Conservation (phyloP, 2,797 vertebrate species). For the Otolemur crassicaudatus region DNA sequence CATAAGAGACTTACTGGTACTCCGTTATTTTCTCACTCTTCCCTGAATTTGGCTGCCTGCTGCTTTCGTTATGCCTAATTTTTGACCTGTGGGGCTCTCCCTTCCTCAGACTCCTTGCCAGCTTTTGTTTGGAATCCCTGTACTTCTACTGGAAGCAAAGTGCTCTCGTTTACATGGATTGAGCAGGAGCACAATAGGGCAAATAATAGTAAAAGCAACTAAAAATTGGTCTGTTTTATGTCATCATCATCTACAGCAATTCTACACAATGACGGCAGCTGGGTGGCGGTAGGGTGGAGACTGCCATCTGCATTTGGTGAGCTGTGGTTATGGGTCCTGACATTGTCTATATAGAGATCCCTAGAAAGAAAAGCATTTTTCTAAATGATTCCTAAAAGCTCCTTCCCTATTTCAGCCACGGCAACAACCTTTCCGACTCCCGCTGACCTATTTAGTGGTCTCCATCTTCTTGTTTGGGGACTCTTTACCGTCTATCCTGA, state of each 20-base stretch:
- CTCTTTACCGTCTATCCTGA: neutral
- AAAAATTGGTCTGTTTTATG: neutral
- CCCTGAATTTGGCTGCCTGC: neutral
- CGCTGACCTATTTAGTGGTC: neutral
- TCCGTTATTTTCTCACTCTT: neutral
- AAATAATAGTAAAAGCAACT: neutral
- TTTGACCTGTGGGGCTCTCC: neutral
- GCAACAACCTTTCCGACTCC: neutral
- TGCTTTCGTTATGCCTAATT: neutral
- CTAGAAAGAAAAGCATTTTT: neutral
- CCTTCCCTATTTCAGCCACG: neutral
- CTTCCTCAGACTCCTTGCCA: neutral
- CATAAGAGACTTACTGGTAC: neutral
- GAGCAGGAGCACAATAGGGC: neutral
- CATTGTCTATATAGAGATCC: neutral
- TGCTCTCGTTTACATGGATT: neutral
- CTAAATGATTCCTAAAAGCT: neutral
- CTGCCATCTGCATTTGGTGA: neutral
- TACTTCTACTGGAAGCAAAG: neutral
- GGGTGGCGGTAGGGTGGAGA: accelerated
- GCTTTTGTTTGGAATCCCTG: neutral
- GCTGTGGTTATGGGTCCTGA: neutral
- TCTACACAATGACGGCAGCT: neutral
- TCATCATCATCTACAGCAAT: neutral
- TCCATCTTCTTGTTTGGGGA: neutral